phyloP scores from a whole-genome alignment of 2,888 invertebrate species.

The Congeria kusceri region DNA sequence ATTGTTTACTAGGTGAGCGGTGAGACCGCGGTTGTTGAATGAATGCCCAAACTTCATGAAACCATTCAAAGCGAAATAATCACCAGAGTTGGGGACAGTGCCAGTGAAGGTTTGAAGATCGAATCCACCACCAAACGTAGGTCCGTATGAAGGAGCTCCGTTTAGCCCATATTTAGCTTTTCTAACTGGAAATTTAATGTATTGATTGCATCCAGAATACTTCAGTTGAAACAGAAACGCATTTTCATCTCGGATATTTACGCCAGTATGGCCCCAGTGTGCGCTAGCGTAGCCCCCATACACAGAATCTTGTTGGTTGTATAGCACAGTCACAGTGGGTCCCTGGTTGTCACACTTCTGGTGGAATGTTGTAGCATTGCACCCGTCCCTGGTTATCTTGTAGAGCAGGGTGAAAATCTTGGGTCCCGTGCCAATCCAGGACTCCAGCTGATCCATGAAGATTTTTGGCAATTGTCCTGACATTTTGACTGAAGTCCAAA shows the following conservation, averaged over 20 bases:
- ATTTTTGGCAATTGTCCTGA: conserved; percentile 1
- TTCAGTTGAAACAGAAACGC: conserved; percentile 65
- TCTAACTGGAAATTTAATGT: conserved; percentile 45
- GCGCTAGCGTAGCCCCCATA: conserved; percentile 61
- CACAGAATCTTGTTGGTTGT: conserved; percentile 57
- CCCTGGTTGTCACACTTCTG: conserved; percentile 67
- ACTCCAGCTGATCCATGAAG: conserved; percentile 52
- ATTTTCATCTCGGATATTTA: conserved; percentile 33
- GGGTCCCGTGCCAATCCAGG: conserved; percentile 55
- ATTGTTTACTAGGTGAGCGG: conserved; percentile 35
- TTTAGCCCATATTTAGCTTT: conserved; percentile 22
- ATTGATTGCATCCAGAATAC: conserved; percentile 30
- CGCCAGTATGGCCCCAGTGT: conserved; percentile 48
- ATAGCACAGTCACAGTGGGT: conserved; percentile 62
- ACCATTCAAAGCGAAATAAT: conserved; percentile 41
- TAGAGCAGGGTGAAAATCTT: conserved; percentile 56
- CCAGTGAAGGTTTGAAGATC: conserved; percentile 47
- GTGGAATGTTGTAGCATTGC: conserved; percentile 59
- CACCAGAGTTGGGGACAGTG: conserved; percentile 4
- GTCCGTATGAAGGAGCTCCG: conserved; percentile 26
- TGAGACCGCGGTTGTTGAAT: conserved; percentile 25
- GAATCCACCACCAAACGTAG: conserved; percentile 52
- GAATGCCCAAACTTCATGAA: conserved; percentile 15
- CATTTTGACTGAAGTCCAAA: conserved; percentile 3
- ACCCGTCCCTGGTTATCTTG: conserved; percentile 58